These are phyloP conservation scores for Psittacus erithacus DNA, from an alignment of 2,113 vertebrate genomes.

Conservation along the genomic window DNA sequence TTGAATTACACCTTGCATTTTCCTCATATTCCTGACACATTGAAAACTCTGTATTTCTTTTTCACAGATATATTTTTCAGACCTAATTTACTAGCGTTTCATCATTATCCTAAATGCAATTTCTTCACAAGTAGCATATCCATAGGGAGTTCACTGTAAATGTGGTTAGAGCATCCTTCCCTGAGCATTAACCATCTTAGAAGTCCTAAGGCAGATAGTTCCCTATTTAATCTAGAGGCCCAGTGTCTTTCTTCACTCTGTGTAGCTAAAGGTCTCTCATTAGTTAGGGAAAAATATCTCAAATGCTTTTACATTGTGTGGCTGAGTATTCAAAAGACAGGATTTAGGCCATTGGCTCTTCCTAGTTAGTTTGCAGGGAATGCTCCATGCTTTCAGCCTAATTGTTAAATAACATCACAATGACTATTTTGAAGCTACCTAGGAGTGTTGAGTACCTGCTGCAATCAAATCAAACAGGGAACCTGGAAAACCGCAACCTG, in stretches of 20 bases:
- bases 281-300: neutral
- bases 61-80: neutral
- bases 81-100: neutral
- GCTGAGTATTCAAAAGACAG: neutral
- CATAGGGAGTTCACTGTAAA: neutral
- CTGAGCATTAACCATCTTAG: neutral
- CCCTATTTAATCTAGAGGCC: neutral
- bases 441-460: neutral
- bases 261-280: neutral
- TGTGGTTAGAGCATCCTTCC: neutral
- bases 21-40: neutral
- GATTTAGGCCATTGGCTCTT: neutral
- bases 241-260: neutral
- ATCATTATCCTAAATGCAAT: neutral
- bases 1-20: neutral
- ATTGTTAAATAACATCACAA: constrained; percentile 1
- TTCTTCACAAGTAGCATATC: neutral
- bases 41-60: neutral
- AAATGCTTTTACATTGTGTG: neutral
- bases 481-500: neutral
- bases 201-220: neutral
- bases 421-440: constrained; percentile 24
- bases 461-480: neutral
- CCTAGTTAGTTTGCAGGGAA: neutral
- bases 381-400: neutral